Evolutionary conservation across 2,113 vertebrate genomes (phyloP).

Genomic region (Callithrix jacchus): DNA sequence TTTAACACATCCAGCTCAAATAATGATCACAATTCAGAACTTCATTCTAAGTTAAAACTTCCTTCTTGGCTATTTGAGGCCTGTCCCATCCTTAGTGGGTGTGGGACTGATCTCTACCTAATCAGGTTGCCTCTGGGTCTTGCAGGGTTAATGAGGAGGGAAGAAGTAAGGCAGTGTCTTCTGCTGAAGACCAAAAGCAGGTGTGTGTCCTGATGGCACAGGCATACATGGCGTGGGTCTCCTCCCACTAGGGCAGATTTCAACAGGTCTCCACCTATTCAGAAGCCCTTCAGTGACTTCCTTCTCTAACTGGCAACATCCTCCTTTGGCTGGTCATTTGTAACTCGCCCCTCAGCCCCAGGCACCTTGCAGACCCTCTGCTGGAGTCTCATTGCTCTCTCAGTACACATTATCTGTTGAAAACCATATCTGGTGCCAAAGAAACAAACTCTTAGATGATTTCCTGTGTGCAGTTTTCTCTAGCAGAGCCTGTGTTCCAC

Average conservation of each 20-base stretch:
- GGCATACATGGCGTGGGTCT: not conserved
- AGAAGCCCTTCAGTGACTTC: too few relatives aligned
- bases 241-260: not conserved
- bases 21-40: not conserved
- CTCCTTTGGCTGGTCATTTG: too few relatives aligned
- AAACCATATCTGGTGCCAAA: not conserved
- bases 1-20: not conserved
- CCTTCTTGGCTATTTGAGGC: too few relatives aligned
- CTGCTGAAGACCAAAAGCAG: too few relatives aligned
- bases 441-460: not conserved
- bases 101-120: rapidly evolving
- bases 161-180: not conserved
- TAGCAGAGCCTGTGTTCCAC: rapidly evolving
- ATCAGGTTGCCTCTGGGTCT: not conserved
- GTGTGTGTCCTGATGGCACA: not conserved
- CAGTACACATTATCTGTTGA: not conserved
- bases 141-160: not conserved
- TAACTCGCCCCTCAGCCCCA: rapidly evolving
- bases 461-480: not conserved
- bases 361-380: not conserved
- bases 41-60: not conserved
- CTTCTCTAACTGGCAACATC: too few relatives aligned
- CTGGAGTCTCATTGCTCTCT: rapidly evolving
- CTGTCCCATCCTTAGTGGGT: not conserved
- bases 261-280: too few relatives aligned